phyloP scores from a whole-genome alignment of 2,113 vertebrate species.

The Dipodomys ordii region DNA sequence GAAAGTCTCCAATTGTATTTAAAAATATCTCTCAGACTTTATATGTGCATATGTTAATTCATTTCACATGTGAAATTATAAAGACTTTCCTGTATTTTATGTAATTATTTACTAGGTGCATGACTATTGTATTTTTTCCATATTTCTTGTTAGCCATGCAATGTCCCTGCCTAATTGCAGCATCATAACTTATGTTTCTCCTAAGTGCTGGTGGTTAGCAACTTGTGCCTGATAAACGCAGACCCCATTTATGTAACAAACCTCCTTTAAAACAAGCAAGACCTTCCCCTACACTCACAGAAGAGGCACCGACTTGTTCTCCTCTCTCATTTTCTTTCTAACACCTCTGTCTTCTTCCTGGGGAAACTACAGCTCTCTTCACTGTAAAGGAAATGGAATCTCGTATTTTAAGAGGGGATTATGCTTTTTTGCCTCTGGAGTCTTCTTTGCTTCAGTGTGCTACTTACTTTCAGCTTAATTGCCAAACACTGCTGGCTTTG shows the following conservation, averaged over 20 bases:
- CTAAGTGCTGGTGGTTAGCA: not conserved
- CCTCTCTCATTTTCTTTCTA: not conserved
- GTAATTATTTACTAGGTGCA: not conserved
- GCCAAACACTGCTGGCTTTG: not conserved
- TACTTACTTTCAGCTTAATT: conserved; percentile 16
- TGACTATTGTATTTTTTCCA: not conserved
- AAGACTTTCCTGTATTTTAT: not conserved
- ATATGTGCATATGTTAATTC: no score
- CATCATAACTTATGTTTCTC: not conserved
- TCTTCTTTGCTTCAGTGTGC: not conserved
- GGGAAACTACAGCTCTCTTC: not conserved
- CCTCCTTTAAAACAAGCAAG: not conserved
- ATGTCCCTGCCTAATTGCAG: not conserved
- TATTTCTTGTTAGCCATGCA: not conserved
- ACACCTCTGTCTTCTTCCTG: not conserved
- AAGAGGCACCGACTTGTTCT: not conserved
- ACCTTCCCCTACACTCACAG: not conserved
- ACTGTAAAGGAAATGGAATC: not conserved
- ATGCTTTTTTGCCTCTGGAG: not conserved
- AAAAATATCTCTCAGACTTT: not conserved
- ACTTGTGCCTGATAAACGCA: not conserved
- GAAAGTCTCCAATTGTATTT: not conserved
- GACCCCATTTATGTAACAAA: not conserved
- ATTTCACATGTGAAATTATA: not conserved
- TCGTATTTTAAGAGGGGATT: not conserved